A percentile compares a stretch with the other conserved stretches of the same genome.
phyloP scores from a whole-genome alignment of 2,888 invertebrate genomes.

The Nomada ruficornis region DNA sequence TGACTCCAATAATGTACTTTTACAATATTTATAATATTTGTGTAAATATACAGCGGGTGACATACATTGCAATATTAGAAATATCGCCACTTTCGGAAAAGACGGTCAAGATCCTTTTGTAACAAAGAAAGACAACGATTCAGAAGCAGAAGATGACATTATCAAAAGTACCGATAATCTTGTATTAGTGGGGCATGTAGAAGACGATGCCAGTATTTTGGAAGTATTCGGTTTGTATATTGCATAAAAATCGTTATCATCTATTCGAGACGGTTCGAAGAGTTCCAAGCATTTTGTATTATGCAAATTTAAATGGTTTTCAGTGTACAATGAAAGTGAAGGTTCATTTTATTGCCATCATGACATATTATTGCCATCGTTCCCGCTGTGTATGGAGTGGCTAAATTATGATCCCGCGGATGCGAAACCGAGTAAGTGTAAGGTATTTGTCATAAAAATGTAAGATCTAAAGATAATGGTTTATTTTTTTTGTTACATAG shows the following conservation, averaged over 20 bases:
- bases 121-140: conserved; percentile 84
- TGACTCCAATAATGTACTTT: not conserved
- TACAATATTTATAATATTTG: conserved; percentile 67
- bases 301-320: conserved; percentile 77
- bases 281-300: not conserved
- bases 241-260: not conserved
- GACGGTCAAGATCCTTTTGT: conserved; percentile 78
- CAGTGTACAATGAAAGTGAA: conserved; percentile 95
- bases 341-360: conserved; percentile 97
- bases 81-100: conserved; percentile 74
- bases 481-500: conserved; percentile 79
- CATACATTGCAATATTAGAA: conserved; percentile 78
- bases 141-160: conserved; percentile 95
- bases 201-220: conserved; percentile 93
- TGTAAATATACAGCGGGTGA: conserved; percentile 78
- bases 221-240: conserved; percentile 91
- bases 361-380: conserved; percentile 94
- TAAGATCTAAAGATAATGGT: conserved; percentile 12
- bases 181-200: conserved; percentile 93
- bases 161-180: conserved; percentile 96
- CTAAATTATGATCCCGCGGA: conserved; percentile 93
- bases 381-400: conserved; percentile 97
- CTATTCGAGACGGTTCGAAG: not conserved
- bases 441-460: conserved; percentile 2
- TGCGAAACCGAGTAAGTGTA: conserved; percentile 86